Percentiles rank a stretch among this genome's conserved stretches.
Conservation (phyloP, 2,797 vertebrate species). For the Coregonus suidteri region DNA sequence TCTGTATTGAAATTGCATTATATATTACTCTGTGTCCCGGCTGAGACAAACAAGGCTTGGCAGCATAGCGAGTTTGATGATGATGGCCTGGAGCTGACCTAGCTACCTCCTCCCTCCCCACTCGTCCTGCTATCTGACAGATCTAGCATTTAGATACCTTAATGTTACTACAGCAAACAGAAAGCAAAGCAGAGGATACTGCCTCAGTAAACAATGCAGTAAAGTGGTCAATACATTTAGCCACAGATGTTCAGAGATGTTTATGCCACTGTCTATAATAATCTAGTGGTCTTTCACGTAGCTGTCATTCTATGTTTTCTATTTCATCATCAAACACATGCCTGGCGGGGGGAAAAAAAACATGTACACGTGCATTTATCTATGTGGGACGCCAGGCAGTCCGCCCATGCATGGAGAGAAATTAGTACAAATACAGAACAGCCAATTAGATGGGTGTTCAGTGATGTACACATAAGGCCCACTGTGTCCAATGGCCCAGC, state of each 20-base stretch:
- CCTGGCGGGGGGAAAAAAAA: not conserved
- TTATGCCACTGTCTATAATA: not conserved
- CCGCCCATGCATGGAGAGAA: not conserved
- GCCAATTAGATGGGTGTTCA: not conserved
- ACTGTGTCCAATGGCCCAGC: not conserved
- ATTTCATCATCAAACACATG: no score
- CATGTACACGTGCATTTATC: not conserved
- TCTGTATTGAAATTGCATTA: conserved; percentile 26
- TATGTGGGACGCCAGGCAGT: not conserved
- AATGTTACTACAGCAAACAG: not conserved
- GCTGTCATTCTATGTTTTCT: no score
- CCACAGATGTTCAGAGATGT: not conserved
- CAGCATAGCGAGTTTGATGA: not conserved
- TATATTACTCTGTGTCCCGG: conserved; percentile 18
- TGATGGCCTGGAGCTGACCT: not conserved
- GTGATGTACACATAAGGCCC: not conserved
- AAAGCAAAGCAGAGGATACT: not conserved
- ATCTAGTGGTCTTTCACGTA: no score
- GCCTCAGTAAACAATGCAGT: not conserved
- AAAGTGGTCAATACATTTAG: not conserved
- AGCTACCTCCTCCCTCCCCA: not conserved
- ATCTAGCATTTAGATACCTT: not conserved
- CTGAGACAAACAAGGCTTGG: conserved; percentile 36
- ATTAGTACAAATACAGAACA: not conserved
- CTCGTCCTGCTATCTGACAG: not conserved